Evolutionary conservation across 2,888 invertebrate genomes (phyloP), one percentile per base, ranked within the genome.

Genomic region (Calameuta filiformis): DNA sequence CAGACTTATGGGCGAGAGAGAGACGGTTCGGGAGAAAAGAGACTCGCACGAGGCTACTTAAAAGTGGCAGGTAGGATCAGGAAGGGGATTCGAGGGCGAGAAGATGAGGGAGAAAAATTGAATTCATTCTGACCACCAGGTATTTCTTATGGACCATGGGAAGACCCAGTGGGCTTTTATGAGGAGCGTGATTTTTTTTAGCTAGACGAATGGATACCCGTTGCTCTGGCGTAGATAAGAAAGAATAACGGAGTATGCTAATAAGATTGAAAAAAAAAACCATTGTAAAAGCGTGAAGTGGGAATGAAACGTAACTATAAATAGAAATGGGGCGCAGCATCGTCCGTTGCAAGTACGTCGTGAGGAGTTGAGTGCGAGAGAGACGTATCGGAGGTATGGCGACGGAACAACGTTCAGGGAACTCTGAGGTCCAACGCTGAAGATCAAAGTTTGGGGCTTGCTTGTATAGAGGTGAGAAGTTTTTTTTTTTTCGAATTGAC

Each of bases 41-140:
- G 40, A 12, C 15, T 4, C 9, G 1, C 6, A 23, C 2, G 23
- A 56, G 40, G 6, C 2, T 56, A 56, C 23, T 56, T 23, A 15
- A 1, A 1, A 12, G 6, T 56, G 56, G 9, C 6, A 15, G 56
- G 56, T 23, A 23, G 23, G 23, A 56, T 56, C 56, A 15, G 15
- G 4, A 2, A 84, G 80, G 80, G 83, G 81, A 79, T 83, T 79
- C 74, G 81, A 74, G 77, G 73, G 73, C 74, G 81, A 68, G 73
- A 78, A 79, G 73, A 69, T 73, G 78, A 76, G 78, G 35, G 77
- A 78, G 80, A 35, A 12, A 76, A 68, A 77, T n/a, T 56, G 40
- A 40, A 23, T 56, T 56, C 1, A 23, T 23, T 56, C 9, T 56
- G 56, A 23, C 15, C 40, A 23, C 23, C 23, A 0, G 23, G 56